Evolutionary conservation across 2,888 invertebrate species (phyloP), one percentile per base, ranked within the genome.

Genomic region (Volucella inanis): DNA sequence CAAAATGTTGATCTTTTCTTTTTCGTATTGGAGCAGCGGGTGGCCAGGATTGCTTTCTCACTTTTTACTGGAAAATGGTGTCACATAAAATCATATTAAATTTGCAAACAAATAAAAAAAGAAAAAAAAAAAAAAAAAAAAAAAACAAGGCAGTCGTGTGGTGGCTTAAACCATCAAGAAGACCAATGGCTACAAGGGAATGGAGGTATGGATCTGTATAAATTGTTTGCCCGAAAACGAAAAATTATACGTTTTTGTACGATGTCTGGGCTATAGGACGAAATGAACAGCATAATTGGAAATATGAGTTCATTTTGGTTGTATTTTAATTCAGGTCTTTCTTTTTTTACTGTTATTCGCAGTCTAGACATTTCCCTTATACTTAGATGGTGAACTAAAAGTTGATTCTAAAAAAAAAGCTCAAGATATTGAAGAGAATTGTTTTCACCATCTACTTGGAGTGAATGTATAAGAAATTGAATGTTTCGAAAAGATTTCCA

Each of bases 81-180:
- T 74, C 68, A 62, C 68, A 83, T 79, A 79, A 79, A 83, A 79
- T 65, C 79, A 54, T 50, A 79, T 79, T 72, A 79, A 59, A 47
- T 54, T 70, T 50, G 52, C 55, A 57, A 64, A n/a, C n/a, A 47
- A 38, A 15, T 11, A 10, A 43, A 45, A 43, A 12, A 41, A 59
- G 68, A 47, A 54, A 45, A 41, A 45, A 38, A 52, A 15, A 6
- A n/a, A 31, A 2, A n/a, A n/a, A 2, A 1, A 8, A 22, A 3
- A 22, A 1, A 0, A 22, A 22, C 3, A 22, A 22, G 1, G 3
- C 22, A 4, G 22, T 4, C 4, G 2, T 22, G 22, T 50, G 59
- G 1, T 47, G 47, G 49, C 18, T 71, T 50, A 43, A 8, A 31
- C 50, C 18, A 41, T 43, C 55, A 43, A 50, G 57, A 31, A 67